Evolutionary conservation across 1,140 invertebrate species (phyloP).

Genomic region (Pomphorhynchus laevis): DNA sequence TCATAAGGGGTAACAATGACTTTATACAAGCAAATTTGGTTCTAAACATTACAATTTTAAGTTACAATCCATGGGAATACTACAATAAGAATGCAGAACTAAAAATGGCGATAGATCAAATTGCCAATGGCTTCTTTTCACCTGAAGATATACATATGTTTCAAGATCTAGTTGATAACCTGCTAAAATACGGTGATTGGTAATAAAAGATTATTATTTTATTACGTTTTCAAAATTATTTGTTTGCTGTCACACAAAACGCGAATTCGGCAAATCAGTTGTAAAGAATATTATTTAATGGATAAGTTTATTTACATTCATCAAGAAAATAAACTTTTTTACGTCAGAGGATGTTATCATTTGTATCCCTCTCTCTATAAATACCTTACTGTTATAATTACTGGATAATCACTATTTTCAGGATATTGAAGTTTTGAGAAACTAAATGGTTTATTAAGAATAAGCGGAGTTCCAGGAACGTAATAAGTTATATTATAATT

Average conservation of each 20-base stretch:
- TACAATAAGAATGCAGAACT: conserved; percentile 60
- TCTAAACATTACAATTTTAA: conserved; percentile 13
- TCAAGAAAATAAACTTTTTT: too few relatives aligned
- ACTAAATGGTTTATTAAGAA: too few relatives aligned
- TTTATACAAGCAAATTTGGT: conserved; percentile 1
- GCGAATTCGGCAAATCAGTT: too few relatives aligned
- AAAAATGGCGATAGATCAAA: conserved; percentile 65
- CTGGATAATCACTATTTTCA: too few relatives aligned
- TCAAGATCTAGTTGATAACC: conserved; percentile 45
- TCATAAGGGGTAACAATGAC: conserved; percentile 4
- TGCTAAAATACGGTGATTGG: conserved; percentile 41
- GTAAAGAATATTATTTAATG: not conserved
- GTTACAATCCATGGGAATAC: conserved; percentile 50
- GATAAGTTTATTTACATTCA: not conserved
- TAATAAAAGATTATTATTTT: conserved; percentile 11
- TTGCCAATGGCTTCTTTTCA: conserved; percentile 70
- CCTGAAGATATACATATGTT: conserved; percentile 56
- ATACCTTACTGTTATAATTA: too few relatives aligned
- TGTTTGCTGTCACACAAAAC: not conserved
- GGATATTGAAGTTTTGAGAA: too few relatives aligned
- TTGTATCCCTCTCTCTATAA: too few relatives aligned
- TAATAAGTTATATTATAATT: too few relatives aligned
- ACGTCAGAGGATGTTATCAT: too few relatives aligned
- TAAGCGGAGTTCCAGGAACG: too few relatives aligned
- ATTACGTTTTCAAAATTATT: not conserved